Evolutionary conservation across 2,797 vertebrate genomes (phyloP).

Genomic region (Anisognathus igniventris): DNA sequence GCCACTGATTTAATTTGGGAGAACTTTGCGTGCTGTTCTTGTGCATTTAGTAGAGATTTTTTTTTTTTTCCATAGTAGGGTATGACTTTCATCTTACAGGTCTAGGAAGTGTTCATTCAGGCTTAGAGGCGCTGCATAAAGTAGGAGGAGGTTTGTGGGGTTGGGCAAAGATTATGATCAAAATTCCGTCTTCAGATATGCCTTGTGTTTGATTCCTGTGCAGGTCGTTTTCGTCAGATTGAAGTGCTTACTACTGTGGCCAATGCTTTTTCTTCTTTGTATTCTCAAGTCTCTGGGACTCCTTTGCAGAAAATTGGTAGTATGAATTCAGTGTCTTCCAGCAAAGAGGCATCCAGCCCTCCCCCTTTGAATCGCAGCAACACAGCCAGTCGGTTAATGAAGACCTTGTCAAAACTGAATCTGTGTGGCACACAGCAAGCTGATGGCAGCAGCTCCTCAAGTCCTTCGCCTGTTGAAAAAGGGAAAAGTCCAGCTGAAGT

Average conservation of each 20-base stretch:
- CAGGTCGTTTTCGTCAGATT: slow-evolving; percentile 97
- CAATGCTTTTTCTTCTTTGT: slow-evolving; percentile 94
- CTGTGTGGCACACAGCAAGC: slow-evolving; percentile 66
- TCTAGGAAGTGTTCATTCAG: not conserved
- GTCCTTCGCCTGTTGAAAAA: slow-evolving; percentile 56
- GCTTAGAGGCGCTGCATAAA: not conserved
- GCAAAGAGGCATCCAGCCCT: slow-evolving; percentile 72
- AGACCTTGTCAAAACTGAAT: slow-evolving; percentile 84
- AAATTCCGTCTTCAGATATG: not conserved
- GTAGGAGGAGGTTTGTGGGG: not conserved
- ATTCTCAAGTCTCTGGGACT: slow-evolving; percentile 94
- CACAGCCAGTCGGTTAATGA: slow-evolving; percentile 86
- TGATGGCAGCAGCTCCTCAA: slow-evolving; percentile 24
- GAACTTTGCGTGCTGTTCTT: not conserved
- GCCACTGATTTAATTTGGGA: not conserved
- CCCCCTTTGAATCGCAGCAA: slow-evolving; percentile 80
- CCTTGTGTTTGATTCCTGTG: not conserved
- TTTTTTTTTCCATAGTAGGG: not conserved
- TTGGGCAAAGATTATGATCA: not conserved
- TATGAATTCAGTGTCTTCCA: slow-evolving; percentile 72
- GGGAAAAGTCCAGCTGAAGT: slow-evolving; percentile 30
- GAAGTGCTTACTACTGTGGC: slow-evolving; percentile 96
- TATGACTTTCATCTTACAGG: not conserved
- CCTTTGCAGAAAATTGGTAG: slow-evolving; percentile 86
- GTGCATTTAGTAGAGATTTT: not conserved